phyloP scores from a whole-genome alignment of 2,888 invertebrate species.

The Acronicta psi region DNA sequence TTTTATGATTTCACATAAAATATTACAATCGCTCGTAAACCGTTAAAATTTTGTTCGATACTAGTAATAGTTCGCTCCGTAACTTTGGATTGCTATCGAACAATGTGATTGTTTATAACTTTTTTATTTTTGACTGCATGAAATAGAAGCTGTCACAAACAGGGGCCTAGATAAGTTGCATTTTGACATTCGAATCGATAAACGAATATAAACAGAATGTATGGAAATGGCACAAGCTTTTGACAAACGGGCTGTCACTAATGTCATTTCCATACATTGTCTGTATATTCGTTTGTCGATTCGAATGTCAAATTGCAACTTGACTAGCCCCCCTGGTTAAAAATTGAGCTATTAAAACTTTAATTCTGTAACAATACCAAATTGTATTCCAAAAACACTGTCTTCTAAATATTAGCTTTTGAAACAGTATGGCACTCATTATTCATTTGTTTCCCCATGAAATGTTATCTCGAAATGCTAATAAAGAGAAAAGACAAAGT shows the following conservation, averaged over 20 bases:
- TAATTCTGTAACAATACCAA: background rate
- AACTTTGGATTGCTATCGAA: conserved; percentile 48
- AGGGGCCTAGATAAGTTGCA: too few relatives aligned
- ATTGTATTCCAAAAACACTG: background rate
- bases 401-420: background rate
- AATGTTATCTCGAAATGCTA: conserved; percentile 8
- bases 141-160: conserved; percentile 26
- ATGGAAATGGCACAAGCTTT: too few relatives aligned
- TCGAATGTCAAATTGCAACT: too few relatives aligned
- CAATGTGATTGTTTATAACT: conserved; percentile 26
- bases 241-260: too few relatives aligned
- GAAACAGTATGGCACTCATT: background rate
- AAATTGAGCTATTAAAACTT: background rate
- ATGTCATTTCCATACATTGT: too few relatives aligned
- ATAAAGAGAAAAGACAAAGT: conserved; percentile 16
- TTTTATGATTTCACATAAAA: conserved; percentile 79
- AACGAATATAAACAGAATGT: too few relatives aligned
- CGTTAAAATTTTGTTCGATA: conserved; percentile 67
- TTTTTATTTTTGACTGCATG: conserved; percentile 15
- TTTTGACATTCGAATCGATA: too few relatives aligned
- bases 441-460: background rate
- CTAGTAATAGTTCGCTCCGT: conserved; percentile 56
- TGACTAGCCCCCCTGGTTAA: too few relatives aligned
- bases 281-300: too few relatives aligned
- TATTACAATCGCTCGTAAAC: conserved; percentile 77